A percentile compares a stretch with the other conserved stretches of the same genome.
Conservation (phyloP, 2,113 vertebrate genomes). For the Arvicanthis niloticus region DNA sequence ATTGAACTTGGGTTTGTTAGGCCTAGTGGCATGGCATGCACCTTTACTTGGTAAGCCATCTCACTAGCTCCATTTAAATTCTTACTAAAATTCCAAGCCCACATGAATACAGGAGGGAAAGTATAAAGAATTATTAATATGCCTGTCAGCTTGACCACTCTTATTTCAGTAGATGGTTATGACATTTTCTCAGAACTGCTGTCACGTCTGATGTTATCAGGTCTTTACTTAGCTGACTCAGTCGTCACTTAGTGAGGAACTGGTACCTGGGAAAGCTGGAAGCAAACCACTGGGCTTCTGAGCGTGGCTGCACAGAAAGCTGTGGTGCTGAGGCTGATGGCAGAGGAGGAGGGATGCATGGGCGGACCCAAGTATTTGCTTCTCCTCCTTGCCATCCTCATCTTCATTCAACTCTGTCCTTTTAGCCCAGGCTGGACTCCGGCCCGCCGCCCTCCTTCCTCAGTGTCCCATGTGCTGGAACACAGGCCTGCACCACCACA, state of each 20-base stretch:
- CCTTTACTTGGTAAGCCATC: not conserved
- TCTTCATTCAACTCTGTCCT: not conserved
- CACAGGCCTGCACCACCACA: not conserved
- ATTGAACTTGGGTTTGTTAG: not conserved
- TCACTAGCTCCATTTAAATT: not conserved
- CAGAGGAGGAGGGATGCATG: not conserved
- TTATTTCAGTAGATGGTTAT: not conserved
- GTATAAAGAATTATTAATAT: not conserved
- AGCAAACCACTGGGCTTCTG: not conserved
- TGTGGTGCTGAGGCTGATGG: not conserved
- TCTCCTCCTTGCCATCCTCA: not conserved
- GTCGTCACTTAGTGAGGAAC: not conserved
- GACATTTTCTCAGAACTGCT: slow-evolving; percentile 5
- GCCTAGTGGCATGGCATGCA: not conserved
- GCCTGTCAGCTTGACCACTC: not conserved
- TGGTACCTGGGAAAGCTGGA: not conserved
- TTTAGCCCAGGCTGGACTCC: not conserved
- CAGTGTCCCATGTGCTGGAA: too few species aligned
- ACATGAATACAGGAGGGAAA: not conserved
- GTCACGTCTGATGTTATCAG: not conserved
- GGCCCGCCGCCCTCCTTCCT: not conserved
- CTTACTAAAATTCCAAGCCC: not conserved
- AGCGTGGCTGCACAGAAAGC: not conserved
- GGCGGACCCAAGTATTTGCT: not conserved
- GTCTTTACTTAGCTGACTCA: not conserved